These are phyloP conservation scores for Pungitius pungitius DNA, from an alignment of 2,113 vertebrate species.

Conservation along the genomic window DNA sequence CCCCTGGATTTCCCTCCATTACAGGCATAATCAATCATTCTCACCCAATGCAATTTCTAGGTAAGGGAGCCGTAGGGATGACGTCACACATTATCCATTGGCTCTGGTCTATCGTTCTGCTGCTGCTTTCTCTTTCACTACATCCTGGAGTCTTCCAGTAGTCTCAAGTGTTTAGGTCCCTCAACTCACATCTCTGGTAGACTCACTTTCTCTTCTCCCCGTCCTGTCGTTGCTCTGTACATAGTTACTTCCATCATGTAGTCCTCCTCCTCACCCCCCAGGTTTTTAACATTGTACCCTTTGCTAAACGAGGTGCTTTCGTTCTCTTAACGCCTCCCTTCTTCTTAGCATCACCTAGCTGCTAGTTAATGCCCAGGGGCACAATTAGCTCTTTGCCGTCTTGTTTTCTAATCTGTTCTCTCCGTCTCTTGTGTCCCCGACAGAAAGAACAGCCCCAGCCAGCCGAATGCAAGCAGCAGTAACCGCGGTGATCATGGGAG, in stretches of 20 bases:
- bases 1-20: conserved; percentile 80
- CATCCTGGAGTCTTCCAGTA: conserved; percentile 32
- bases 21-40: conserved; percentile 95
- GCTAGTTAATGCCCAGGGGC: conserved; percentile 15
- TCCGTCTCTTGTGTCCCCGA: conserved; percentile 8
- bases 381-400: not conserved
- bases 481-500: conserved; percentile 79
- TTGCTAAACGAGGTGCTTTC: conserved; percentile 25
- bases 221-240: conserved; percentile 16
- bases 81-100: conserved; percentile 30
- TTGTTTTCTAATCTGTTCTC: conserved; percentile 11
- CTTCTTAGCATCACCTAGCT: conserved; percentile 13
- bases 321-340: conserved; percentile 37
- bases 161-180: conserved; percentile 20
- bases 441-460: conserved; percentile 95
- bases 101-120: conserved; percentile 45
- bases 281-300: conserved; percentile 54
- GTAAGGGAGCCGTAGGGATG: conserved; percentile 89
- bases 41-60: conserved; percentile 95
- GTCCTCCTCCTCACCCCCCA: conserved; percentile 20
- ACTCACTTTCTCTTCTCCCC: not conserved
- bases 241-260: conserved; percentile 11
- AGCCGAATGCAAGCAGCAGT: conserved; percentile 99
- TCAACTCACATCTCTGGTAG: conserved; percentile 44
- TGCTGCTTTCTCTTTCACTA: conserved; percentile 40